Evolutionary conservation across 2,797 vertebrate species (phyloP).

Genomic region (Pitangus sulphuratus): DNA sequence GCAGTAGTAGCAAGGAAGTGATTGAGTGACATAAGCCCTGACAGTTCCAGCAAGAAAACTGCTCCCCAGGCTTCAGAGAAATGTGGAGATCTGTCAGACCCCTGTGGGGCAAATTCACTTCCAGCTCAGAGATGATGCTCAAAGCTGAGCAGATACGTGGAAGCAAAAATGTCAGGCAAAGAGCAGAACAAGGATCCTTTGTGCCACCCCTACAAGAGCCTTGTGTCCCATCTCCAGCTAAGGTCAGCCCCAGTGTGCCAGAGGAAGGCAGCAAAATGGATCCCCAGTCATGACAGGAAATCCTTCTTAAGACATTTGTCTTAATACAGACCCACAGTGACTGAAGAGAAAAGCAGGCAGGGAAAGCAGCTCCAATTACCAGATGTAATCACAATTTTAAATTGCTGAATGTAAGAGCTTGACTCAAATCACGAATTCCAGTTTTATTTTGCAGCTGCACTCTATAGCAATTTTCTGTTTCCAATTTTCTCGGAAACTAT

Average conservation of each 20-base stretch:
- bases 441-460: not conserved
- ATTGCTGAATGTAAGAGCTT: not conserved
- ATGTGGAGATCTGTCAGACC: not conserved
- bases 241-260: not conserved
- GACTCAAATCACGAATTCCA: not conserved
- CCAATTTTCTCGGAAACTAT: not conserved
- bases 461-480: not conserved
- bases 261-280: not conserved
- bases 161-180: not conserved
- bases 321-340: not conserved
- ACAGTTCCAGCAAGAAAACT: not conserved
- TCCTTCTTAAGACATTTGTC: not conserved
- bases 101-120: not conserved
- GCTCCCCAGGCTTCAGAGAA: not conserved
- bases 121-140: not conserved
- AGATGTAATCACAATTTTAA: not conserved
- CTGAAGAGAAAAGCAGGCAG: not conserved
- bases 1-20: not conserved
- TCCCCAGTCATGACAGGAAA: not conserved
- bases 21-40: not conserved
- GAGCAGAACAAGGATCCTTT: not conserved
- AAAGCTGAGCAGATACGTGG: not conserved
- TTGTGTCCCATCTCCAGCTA: not conserved
- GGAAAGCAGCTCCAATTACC: not conserved
- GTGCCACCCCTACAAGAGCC: not conserved